Evolutionary conservation across 2,888 invertebrate genomes (phyloP), one percentile per base, ranked within the genome.

Genomic region (Dolomedes plantarius): DNA sequence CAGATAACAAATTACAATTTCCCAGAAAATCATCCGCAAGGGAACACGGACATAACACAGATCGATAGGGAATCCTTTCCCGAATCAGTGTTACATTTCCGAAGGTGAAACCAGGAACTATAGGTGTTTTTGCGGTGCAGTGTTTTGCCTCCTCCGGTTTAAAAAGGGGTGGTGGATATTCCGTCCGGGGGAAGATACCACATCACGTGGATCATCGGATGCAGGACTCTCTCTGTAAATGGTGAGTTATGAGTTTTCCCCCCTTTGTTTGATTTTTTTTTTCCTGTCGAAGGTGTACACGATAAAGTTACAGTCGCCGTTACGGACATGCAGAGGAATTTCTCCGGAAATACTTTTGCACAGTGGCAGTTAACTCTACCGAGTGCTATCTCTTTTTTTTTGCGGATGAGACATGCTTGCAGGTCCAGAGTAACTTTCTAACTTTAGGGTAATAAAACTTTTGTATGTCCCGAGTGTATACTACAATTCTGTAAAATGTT

Each of bases 191-290:
- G 65, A 50, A 72, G 72, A 85, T 77, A 73, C 62, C 27, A 73
- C 72, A 73, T 85, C 83, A 85, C 83, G 83, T 85, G 83, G 56
- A 46, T 77, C 83, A 67, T 28, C 72, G 68, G 50, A 77, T 73
- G 83, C 27, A 50, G 56, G 64, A 76, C 64, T 31, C 72, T 65
- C 39, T 65, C 16, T 73, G 19, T 32, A 67, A 36, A 67, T 31
- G 67, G 56, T 56, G 23, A 56, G 56, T 56, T 56, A 56, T 56
- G 2, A 3, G 3, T 23, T 56, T 56, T 56, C 56, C n/a, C n/a
- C n/a, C n/a, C n/a, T n/a, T 11, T 56, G 36, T 9, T 36, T 36
- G 36, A 36, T 9, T 36, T 9, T n/a, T n/a, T 9, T 36, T 9
- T n/a, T n/a, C n/a, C n/a, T n/a, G n/a, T n/a, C n/a, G n/a, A n/a